Base-by-base conservation (phyloP, 2,888 invertebrate species). In the Sussaba pulchella region DNA sequence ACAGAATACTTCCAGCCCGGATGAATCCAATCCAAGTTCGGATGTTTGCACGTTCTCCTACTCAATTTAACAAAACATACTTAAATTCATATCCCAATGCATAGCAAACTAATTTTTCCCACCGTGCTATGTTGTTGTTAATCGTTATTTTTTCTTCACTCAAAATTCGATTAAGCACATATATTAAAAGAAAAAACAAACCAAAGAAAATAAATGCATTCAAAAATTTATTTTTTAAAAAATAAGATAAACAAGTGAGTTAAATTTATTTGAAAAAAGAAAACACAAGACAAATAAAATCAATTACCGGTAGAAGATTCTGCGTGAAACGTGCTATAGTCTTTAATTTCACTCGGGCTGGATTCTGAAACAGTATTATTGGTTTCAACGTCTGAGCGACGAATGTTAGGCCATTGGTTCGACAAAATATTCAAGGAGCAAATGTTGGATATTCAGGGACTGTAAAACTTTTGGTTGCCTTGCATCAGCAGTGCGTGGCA, bases 271-370 rank as follows among this genome's bases (percentile, higher is more conserved):
- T n/a, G n/a, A n/a, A n/a, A 61, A 54, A 52, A 39, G 67, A 26
- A 9, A 43, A 73, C 36, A 12, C 17, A 61, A 36, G 12, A 17
- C 3, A 19, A 14, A 59, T 10, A 59, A 36, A 10, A 36, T 12
- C 66, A 81, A 69, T 82, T 82, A 82, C 83, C 82, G 36, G 63
- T 61, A 14, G 21, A 17, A 59, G 41, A 39, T 45, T 54, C 64
- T 4, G 72, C 57, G 39, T 70, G 17, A 80, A 83, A 83, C 43
- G 83, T 83, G 71, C 69, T 77, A 75, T 83, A 83, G 72, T 41
- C 64, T 73, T 67, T 81, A 50, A 75, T 59, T 2, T 59, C 17
- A 43, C 54, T 43, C 50, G 79, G 43, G 61, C 19, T 36, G 19
- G 50, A 63, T 64, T 63, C 82, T 79, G 72, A 75, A 79, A 76